A percentile compares a stretch with the other conserved stretches of the same genome.
Conservation (phyloP, 1,140 invertebrate species). For the Tribolium castaneum region DNA sequence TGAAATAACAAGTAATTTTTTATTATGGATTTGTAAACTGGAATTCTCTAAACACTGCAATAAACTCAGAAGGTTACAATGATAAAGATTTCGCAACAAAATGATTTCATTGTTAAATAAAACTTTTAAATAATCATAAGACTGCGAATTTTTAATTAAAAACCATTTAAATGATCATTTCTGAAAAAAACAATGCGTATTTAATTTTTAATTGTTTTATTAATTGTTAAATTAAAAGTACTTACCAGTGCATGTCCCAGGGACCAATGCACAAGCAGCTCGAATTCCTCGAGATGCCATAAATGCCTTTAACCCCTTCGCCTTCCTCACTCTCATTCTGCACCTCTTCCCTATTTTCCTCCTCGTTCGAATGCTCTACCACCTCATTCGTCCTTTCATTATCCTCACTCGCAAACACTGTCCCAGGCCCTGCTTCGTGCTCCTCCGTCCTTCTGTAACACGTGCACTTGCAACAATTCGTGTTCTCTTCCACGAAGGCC, state of each 20-base stretch:
- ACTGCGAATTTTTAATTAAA: too few relatives aligned
- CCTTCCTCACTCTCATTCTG: conserved; percentile 41
- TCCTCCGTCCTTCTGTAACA: conserved; percentile 69
- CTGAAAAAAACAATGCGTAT: too few relatives aligned
- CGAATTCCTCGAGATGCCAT: conserved; percentile 48
- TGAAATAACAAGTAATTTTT: too few relatives aligned
- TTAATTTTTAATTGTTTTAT: too few relatives aligned
- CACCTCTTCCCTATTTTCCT: conserved; percentile 33
- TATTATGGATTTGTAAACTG: too few relatives aligned
- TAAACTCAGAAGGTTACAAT: too few relatives aligned
- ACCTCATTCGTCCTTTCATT: not conserved
- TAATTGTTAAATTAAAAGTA: too few relatives aligned
- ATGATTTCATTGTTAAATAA: too few relatives aligned
- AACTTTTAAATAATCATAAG: too few relatives aligned
- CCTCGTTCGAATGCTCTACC: not conserved
- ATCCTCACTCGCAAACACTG: conserved; percentile 1
- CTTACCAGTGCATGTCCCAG: conserved; percentile 53
- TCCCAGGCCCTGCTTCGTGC: conserved; percentile 1
- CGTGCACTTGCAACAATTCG: conserved; percentile 72
- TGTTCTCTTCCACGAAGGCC: conserved; percentile 64
- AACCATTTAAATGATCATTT: too few relatives aligned
- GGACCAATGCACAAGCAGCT: conserved; percentile 2
- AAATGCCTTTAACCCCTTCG: conserved; percentile 52
- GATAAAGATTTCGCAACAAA: too few relatives aligned
- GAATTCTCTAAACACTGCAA: too few relatives aligned